These are phyloP conservation scores for Uropsilus gracilis DNA, from an alignment of 2,113 vertebrate species.

Conservation along the genomic window DNA sequence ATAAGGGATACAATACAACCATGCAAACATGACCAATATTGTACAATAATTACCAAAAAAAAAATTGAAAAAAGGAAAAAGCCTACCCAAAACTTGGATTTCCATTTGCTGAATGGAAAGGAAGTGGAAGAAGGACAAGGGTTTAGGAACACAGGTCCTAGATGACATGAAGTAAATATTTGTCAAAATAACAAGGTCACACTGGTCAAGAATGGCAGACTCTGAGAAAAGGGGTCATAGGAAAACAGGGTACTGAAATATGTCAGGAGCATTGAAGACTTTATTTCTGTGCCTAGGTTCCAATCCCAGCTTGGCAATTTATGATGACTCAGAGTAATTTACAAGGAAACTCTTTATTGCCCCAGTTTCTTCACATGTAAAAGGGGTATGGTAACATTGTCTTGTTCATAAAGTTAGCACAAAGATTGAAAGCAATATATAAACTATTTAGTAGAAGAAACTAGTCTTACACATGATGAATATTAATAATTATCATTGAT, in stretches of 20 bases:
- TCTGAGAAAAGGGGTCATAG: neutral
- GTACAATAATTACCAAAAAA: too few relatives aligned
- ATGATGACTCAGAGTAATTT: neutral
- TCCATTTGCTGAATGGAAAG: neutral
- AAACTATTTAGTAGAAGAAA: neutral
- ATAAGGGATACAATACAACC: too few relatives aligned
- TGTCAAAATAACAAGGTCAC: neutral
- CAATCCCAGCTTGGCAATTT: neutral
- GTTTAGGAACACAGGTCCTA: neutral
- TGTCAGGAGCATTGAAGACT: neutral
- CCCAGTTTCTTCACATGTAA: neutral
- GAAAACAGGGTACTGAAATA: neutral
- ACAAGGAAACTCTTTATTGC: neutral
- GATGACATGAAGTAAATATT: conserved; percentile 23
- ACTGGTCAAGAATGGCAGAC: neutral
- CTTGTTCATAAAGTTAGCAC: neutral
- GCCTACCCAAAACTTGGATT: neutral
- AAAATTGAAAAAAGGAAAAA: neutral
- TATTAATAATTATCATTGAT: neutral
- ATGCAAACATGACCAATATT: too few relatives aligned
- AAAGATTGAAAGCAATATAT: neutral
- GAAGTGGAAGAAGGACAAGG: neutral
- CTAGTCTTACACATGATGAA: neutral
- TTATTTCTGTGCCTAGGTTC: neutral
- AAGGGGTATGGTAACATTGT: neutral